phyloP scores from a whole-genome alignment of 2,113 vertebrate species.

The Gnathochromis pfefferi region DNA sequence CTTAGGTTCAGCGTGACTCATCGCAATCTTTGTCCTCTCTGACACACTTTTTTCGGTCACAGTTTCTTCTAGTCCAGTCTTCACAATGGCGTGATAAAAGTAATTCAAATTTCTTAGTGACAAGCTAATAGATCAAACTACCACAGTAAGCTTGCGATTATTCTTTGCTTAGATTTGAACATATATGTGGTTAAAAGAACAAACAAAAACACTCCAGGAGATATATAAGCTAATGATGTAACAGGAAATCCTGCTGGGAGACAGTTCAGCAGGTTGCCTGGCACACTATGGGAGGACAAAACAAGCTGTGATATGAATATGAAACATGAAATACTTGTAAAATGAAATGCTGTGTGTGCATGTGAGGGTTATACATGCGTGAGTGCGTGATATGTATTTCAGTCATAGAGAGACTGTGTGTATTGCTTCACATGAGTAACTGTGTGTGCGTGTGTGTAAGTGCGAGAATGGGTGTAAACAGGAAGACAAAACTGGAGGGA shows the following conservation, averaged over 20 bases:
- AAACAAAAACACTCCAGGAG: not conserved
- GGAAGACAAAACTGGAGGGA: conserved; percentile 20
- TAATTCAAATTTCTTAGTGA: not conserved
- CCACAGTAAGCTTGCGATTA: not conserved
- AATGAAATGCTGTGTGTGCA: not conserved
- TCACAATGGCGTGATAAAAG: not conserved
- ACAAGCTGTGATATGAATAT: not conserved
- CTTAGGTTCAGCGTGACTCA: not conserved
- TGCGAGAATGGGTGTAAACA: conserved; percentile 34
- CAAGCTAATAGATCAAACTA: not conserved
- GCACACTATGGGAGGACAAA: not conserved
- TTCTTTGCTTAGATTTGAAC: not conserved
- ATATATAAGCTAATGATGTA: conserved; percentile 1
- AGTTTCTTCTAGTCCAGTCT: not conserved
- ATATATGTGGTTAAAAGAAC: not conserved
- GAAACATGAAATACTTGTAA: not conserved
- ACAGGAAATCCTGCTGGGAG: conserved; percentile 14
- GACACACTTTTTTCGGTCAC: not conserved
- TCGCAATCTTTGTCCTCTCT: not conserved
- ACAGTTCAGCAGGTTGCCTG: not conserved
- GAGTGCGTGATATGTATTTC: not conserved
- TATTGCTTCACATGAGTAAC: not conserved
- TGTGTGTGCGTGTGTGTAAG: not conserved
- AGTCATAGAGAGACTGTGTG: not conserved
- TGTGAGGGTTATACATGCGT: not conserved